A percentile compares a stretch with the other conserved stretches of the same genome.
phyloP scores from a whole-genome alignment of 2,113 vertebrate genomes.

The Pterophyllum scalare region DNA sequence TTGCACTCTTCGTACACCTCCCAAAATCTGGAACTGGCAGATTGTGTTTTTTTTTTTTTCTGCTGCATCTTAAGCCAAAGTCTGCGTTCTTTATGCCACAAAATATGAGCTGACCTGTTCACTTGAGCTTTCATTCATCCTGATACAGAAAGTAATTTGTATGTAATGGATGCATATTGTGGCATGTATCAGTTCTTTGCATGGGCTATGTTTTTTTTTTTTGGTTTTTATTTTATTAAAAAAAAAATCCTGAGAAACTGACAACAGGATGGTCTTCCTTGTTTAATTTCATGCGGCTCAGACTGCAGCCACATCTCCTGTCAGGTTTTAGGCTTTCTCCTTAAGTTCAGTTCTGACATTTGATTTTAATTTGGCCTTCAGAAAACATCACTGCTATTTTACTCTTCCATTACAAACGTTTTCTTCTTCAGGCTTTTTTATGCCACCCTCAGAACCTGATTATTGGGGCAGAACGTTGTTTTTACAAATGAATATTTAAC shows the following conservation, averaged over 20 bases:
- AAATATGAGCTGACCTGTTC: neutral
- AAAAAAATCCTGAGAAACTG: neutral
- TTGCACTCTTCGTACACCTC: accelerated
- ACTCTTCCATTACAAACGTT: neutral
- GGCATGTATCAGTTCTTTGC: neutral
- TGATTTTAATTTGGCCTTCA: neutral
- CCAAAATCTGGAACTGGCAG: neutral
- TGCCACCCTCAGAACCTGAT: neutral
- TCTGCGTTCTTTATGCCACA: neutral
- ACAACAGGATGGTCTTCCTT: conserved; percentile 4
- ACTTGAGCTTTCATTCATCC: neutral
- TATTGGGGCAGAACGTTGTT: conserved; percentile 4
- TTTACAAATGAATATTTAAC: conserved; percentile 26
- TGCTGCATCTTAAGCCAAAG: neutral
- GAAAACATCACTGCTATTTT: neutral
- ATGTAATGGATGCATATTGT: neutral
- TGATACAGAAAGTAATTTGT: neutral
- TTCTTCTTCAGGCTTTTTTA: neutral
- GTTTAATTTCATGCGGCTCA: neutral
- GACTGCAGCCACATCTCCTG: neutral
- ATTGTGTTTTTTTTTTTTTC: neutral
- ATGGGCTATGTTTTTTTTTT: neutral
- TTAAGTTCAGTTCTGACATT: neutral
- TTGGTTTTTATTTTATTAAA: too few species aligned
- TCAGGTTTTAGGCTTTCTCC: neutral